Evolutionary conservation across 2,888 invertebrate genomes (phyloP), one percentile per base, ranked within the genome.

Genomic region (Chymomyza amoena): DNA sequence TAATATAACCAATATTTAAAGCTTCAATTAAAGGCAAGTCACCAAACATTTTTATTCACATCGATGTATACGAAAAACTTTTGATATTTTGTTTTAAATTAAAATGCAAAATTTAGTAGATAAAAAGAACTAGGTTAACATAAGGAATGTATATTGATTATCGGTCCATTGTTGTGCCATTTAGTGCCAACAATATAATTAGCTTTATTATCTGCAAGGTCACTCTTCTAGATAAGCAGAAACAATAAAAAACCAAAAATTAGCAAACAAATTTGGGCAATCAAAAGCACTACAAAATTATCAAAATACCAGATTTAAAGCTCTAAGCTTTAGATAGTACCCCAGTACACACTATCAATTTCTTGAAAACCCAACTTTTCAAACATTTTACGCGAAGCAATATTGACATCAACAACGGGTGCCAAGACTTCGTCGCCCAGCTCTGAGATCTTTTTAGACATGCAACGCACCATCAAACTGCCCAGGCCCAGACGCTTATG

Each of bases 401-500:
- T 75, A 63, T 89, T 89, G 16, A 61, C 59, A 0, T 64, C 63
- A 0, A 91, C 72, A 4, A 91, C 90, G 0, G 91, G 86, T 1
- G 91, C 89, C 16, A 79, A 50, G 1, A 88, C 84, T 57, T 90
- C 89, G 25, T 79, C 76, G 4, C 78, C 80, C 13, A 79, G 57
- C 4, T 77, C 78, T 0, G 83, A 77, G 13, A 90, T 77, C n/a
- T 71, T 61, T 62, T 86, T 88, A 1, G 89, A 77, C 75, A 91
- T 69, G 13, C 76, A 76, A n/a, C 86, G 87, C 2, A 89, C 88
- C 18, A 88, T 6, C 0, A 90, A 61, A 50, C 73, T 83, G 4
- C 91, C 91, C 7, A 90, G 65, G 0, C 91, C 91, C 6, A 74
- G 76, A 0, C 90, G 84, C 64, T 82, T 89, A 28, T 90, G 84